Conservation (phyloP, 2,888 invertebrate species). For the Anthoptus insignis region DNA sequence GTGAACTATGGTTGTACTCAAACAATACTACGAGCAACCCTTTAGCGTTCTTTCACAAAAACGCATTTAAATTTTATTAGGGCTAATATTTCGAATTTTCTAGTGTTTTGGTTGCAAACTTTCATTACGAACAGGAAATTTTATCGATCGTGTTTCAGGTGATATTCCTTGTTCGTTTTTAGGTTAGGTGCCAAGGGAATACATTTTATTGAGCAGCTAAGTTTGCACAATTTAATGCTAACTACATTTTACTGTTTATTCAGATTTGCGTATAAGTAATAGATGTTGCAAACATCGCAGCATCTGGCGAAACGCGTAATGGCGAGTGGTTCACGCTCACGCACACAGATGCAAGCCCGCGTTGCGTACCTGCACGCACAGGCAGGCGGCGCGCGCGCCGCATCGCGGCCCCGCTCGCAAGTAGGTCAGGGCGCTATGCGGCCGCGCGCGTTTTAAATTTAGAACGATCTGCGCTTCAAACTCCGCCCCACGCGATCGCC, state of each 20-base stretch:
- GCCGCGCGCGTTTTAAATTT: conserved; percentile 86
- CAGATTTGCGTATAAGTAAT: conserved; percentile 59
- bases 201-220: not conserved
- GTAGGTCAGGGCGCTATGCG: conserved; percentile 86
- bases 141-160: too few species aligned
- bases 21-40: too few species aligned
- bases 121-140: too few species aligned
- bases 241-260: conserved; percentile 51
- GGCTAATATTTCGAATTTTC: too few species aligned
- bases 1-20: too few species aligned
- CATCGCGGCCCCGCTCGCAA: conserved; percentile 85
- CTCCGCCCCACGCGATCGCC: conserved; percentile 79
- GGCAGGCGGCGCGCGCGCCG: conserved; percentile 77
- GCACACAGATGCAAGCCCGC: conserved; percentile 69
- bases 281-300: conserved; percentile 79
- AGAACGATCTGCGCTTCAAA: conserved; percentile 84
- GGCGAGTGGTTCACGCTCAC: conserved; percentile 77
- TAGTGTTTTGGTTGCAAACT: too few species aligned
- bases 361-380: conserved; percentile 69
- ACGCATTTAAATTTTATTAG: too few species aligned
- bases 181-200: not conserved
- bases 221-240: conserved; percentile 1
- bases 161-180: not conserved
- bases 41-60: too few species aligned
- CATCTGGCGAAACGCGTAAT: conserved; percentile 84